Conservation (phyloP, 2,888 invertebrate genomes). For the Synanthedon andrenaeformis region DNA sequence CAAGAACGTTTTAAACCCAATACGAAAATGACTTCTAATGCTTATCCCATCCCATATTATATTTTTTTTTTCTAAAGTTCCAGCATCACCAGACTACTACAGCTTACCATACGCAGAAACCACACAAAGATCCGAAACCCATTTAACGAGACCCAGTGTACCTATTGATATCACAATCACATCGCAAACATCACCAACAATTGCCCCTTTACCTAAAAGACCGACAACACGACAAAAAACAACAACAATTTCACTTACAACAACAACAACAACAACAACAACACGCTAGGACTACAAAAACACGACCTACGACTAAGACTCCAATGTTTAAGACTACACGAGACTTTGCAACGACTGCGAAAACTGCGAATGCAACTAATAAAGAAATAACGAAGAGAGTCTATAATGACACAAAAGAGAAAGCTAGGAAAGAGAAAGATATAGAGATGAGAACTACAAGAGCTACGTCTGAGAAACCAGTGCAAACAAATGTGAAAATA, state of each 20-base stretch:
- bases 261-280: too few species aligned
- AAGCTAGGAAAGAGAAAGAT: slow-evolving; percentile 12
- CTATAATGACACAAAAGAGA: slow-evolving; percentile 11
- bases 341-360: slow-evolving; percentile 2
- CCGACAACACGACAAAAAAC: slow-evolving; percentile 11
- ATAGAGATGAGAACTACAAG: slow-evolving; percentile 8
- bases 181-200: slow-evolving; percentile 1
- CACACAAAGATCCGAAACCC: too few species aligned
- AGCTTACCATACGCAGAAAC: neutral
- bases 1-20: too few species aligned
- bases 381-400: slow-evolving; percentile 5
- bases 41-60: too few species aligned
- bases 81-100: slow-evolving; percentile 10
- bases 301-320: slow-evolving; percentile 6
- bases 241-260: slow-evolving; percentile 12
- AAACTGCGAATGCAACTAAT: slow-evolving; percentile 9
- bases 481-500: slow-evolving; percentile 4
- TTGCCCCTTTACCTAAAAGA: slow-evolving; percentile 3
- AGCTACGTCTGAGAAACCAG: slow-evolving; percentile 1
- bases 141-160: too few species aligned
- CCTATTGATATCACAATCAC: neutral
- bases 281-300: slow-evolving; percentile 5
- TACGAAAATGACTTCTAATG: too few species aligned
- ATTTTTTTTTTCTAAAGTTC: slow-evolving; percentile 9
- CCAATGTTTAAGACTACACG: neutral